A percentile compares a stretch with the other conserved stretches of the same genome.
Conservation (phyloP, 2,797 vertebrate genomes). For the Helarctos malayanus region DNA sequence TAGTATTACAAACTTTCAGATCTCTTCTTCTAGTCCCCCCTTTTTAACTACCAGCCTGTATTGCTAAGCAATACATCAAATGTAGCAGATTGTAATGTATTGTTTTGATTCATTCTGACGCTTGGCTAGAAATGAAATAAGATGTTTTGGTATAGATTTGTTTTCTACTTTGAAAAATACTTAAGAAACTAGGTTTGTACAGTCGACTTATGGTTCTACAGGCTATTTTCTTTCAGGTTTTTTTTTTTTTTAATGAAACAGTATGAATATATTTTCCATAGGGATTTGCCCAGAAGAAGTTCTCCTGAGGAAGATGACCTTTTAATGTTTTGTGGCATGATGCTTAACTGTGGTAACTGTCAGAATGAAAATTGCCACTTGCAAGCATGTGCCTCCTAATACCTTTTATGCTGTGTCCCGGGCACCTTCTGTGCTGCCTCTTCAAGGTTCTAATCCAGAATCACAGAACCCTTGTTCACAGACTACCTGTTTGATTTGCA, state of each 20-base stretch:
- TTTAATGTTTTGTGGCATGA: neutral
- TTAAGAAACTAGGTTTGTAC: neutral
- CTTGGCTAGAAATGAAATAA: slow-evolving; percentile 22
- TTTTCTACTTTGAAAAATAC: slow-evolving; percentile 51
- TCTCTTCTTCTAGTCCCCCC: neutral
- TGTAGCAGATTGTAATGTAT: neutral
- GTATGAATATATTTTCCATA: neutral
- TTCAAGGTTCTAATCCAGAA: neutral
- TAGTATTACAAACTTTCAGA: neutral
- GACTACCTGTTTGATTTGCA: neutral
- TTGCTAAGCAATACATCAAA: neutral
- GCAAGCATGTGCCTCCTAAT: neutral
- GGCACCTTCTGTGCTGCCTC: neutral
- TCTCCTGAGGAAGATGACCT: neutral
- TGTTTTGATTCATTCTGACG: neutral
- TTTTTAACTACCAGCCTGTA: neutral
- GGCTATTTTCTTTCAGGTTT: neutral
- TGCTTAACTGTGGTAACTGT: slow-evolving; percentile 16
- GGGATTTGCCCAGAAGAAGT: neutral
- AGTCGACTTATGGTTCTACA: neutral
- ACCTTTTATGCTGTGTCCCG: neutral
- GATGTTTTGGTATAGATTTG: neutral
- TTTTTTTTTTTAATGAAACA: neutral
- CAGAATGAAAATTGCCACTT: slow-evolving; percentile 9
- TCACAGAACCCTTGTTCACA: neutral